Evolutionary conservation across 1,140 invertebrate genomes (phyloP).

Genomic region (Batillaria attramentaria): DNA sequence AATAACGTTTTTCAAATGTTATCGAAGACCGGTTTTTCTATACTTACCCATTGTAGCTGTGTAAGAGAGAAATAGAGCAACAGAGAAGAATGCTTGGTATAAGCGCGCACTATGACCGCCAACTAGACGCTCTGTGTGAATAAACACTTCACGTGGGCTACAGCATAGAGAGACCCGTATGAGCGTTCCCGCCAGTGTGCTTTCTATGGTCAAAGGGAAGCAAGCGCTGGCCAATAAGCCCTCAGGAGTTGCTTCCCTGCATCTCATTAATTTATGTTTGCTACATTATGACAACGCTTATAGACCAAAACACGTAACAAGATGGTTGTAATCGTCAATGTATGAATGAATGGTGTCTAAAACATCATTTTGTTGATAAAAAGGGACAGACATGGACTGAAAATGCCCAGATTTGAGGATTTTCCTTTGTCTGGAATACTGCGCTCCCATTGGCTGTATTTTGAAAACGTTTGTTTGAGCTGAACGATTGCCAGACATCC

Average conservation of each 20-base stretch:
- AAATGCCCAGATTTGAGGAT: no score
- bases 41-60: conserved; percentile 47
- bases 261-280: background rate
- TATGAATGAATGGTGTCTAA: no score
- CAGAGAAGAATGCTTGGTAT: conserved; percentile 31
- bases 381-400: no score
- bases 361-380: no score
- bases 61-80: conserved; percentile 30
- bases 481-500: no score
- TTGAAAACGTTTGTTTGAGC: no score
- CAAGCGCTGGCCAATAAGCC: background rate
- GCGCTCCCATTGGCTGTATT: conserved; percentile 23
- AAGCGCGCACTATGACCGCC: conserved; percentile 39
- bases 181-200: no score
- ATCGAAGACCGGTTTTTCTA: conserved; percentile 22
- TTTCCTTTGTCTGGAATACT: conserved; percentile 5
- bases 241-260: background rate
- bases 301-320: no score
- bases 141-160: conserved; percentile 44
- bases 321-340: no score
- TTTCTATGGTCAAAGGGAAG: no score
- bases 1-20: conserved; percentile 30
- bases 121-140: conserved; percentile 33
- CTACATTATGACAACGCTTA: no score
- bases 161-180: conserved; percentile 48